phyloP scores from a whole-genome alignment of 2,797 vertebrate species.

The Hypotaenidia okinawae region DNA sequence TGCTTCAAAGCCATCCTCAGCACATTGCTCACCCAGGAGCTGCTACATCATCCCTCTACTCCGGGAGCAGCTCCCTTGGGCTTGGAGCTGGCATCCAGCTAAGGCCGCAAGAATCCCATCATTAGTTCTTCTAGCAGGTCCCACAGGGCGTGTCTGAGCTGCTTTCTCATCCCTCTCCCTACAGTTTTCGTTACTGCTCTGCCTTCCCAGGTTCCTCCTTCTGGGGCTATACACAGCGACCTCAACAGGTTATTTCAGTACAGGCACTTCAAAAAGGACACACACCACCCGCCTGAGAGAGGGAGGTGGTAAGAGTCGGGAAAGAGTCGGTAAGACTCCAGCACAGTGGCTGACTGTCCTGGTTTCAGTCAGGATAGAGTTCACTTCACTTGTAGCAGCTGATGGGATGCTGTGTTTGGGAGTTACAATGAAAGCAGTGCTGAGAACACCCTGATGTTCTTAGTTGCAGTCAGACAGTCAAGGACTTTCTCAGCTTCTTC shows the following conservation, averaged over 20 bases:
- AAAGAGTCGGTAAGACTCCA: background rate
- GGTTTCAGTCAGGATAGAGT: too few species aligned
- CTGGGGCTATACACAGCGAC: background rate
- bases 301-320: background rate
- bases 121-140: background rate
- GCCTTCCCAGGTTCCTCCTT: background rate
- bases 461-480: too few species aligned
- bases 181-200: background rate
- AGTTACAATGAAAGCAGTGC: too few species aligned
- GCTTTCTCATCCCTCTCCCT: background rate
- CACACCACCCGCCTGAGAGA: background rate
- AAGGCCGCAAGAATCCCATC: background rate
- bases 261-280: background rate
- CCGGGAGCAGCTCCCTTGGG: rapidly evolving
- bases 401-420: too few species aligned
- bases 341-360: background rate
- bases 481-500: too few species aligned
- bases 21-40: background rate
- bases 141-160: background rate
- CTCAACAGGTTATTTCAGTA: background rate
- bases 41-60: background rate
- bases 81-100: background rate
- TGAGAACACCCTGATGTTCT: too few species aligned
- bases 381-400: too few species aligned
- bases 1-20: background rate